These are phyloP conservation scores for Xiphophorus maculatus DNA, from an alignment of 2,113 vertebrate genomes.

Conservation along the genomic window DNA sequence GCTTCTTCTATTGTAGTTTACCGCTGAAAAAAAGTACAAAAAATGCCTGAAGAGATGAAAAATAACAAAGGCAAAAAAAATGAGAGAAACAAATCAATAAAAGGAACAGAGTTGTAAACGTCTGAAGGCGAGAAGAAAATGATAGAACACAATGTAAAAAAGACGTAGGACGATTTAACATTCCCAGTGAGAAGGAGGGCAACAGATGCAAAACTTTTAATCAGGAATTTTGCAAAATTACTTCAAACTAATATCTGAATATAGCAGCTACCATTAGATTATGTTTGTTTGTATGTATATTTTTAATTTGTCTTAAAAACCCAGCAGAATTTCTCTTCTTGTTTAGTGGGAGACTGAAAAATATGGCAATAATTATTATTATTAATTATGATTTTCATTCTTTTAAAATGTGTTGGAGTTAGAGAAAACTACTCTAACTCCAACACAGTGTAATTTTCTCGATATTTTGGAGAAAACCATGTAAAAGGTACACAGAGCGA, in stretches of 20 bases:
- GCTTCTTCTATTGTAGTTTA: slow-evolving; percentile 67
- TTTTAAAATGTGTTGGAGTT: too few relatives aligned
- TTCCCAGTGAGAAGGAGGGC: not conserved
- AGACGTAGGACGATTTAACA: not conserved
- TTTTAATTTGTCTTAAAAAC: slow-evolving; percentile 11
- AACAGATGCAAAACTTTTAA: slow-evolving; percentile 19
- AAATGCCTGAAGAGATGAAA: slow-evolving; percentile 36
- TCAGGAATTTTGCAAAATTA: slow-evolving; percentile 22
- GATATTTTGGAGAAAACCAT: too few relatives aligned
- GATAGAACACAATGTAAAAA: not conserved
- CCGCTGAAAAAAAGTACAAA: slow-evolving; percentile 17
- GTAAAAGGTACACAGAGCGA: too few relatives aligned
- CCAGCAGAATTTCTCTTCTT: too few relatives aligned
- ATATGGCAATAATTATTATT: too few relatives aligned
- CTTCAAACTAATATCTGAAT: slow-evolving; percentile 7
- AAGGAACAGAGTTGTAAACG: slow-evolving; percentile 12
- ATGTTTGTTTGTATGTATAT: slow-evolving; percentile 7
- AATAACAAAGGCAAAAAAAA: slow-evolving; percentile 9
- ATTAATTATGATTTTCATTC: too few relatives aligned
- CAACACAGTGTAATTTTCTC: too few relatives aligned
- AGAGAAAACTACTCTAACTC: too few relatives aligned
- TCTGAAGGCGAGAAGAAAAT: slow-evolving; percentile 15
- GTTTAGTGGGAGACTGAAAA: too few relatives aligned
- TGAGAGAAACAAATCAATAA: slow-evolving; percentile 34
- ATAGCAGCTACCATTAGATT: not conserved